phyloP scores from a whole-genome alignment of 2,888 invertebrate genomes.

The Philereme vetulata region DNA sequence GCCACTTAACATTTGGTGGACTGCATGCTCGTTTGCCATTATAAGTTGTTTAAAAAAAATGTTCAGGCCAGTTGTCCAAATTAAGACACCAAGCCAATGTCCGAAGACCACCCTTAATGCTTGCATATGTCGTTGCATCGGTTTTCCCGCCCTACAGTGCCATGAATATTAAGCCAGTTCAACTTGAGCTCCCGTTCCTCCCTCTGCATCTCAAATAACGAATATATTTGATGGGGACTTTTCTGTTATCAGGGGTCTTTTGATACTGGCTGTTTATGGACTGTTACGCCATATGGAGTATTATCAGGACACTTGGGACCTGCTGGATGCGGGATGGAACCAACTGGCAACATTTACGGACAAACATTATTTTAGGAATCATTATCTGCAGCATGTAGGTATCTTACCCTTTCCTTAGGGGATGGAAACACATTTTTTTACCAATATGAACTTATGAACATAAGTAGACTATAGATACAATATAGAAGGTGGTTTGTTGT shows the following conservation, averaged over 20 bases:
- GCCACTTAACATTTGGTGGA: too few species aligned
- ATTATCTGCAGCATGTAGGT: conserved; percentile 39
- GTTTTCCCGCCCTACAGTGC: conserved; percentile 70
- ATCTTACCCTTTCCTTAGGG: conserved; percentile 33
- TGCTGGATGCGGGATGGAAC: conserved; percentile 66
- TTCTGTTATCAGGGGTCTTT: conserved; percentile 46
- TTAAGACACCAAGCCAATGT: conserved; percentile 63
- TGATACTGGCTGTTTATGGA: conserved; percentile 63
- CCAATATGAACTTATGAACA: not conserved
- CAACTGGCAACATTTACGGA: conserved; percentile 75
- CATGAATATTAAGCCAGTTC: conserved; percentile 64
- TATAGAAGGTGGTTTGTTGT: too few species aligned
- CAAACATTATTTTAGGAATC: conserved; percentile 55
- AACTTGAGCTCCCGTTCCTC: conserved; percentile 44
- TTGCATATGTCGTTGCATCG: conserved; percentile 81
- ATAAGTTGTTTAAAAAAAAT: too few species aligned
- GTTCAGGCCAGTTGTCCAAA: conserved; percentile 67
- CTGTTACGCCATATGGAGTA: conserved; percentile 80
- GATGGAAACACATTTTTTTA: conserved; percentile 15
- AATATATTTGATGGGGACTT: conserved; percentile 9
- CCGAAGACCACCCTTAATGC: conserved; percentile 79
- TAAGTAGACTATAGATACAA: too few species aligned
- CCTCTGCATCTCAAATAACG: conserved; percentile 6
- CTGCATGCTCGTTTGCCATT: too few species aligned
- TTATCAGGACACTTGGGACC: conserved; percentile 80